Percentiles rank a stretch among this genome's conserved stretches.
phyloP scores from a whole-genome alignment of 2,113 vertebrate genomes.

The Mungos mungo region DNA sequence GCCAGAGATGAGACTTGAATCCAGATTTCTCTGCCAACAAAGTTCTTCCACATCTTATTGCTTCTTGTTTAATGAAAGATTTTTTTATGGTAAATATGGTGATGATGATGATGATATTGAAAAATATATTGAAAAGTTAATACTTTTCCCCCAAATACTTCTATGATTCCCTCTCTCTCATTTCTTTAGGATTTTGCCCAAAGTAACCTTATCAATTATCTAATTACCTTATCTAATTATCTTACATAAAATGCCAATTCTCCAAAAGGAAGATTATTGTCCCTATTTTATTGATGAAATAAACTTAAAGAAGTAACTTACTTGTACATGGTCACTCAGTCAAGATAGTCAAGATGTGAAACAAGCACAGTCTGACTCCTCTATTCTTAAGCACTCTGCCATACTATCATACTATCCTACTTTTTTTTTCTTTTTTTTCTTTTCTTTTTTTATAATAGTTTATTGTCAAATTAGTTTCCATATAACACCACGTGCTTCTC shows the following conservation, averaged over 20 bases:
- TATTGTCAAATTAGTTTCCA: no score
- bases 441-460: no score
- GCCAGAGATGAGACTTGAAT: not conserved
- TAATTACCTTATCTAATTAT: not conserved
- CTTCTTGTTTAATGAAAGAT: not conserved
- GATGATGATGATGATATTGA: not conserved
- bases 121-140: not conserved
- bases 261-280: not conserved
- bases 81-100: not conserved
- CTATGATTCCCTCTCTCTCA: not conserved
- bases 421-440: no score
- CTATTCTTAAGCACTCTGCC: not conserved
- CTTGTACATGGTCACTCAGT: not conserved
- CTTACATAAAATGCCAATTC: not conserved
- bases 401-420: not conserved
- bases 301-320: not conserved
- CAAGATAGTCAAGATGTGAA: not conserved
- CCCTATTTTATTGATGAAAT: not conserved
- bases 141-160: not conserved
- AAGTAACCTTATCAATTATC: not conserved
- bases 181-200: not conserved
- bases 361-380: not conserved
- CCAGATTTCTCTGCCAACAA: constrained; percentile 21
- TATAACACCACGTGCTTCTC: no score
- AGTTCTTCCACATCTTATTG: not conserved